Conservation (phyloP, 2,113 vertebrate species). For the Anhinga rufa region DNA sequence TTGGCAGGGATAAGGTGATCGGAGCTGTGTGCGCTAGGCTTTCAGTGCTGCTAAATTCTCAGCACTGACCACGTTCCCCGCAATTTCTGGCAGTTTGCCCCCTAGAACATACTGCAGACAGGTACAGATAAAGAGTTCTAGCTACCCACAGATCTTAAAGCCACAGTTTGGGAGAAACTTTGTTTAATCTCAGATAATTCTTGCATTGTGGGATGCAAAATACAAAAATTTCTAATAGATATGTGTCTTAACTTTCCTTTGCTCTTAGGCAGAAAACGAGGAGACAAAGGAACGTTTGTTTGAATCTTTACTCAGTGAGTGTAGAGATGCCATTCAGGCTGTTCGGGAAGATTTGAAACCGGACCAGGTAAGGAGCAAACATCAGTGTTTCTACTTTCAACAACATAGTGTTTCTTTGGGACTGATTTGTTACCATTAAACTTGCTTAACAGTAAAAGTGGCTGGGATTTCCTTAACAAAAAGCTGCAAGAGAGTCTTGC, state of each 20-base stretch:
- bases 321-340: slow-evolving; percentile 95
- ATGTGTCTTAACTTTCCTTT: neutral
- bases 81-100: neutral
- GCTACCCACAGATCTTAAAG: neutral
- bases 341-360: slow-evolving; percentile 91
- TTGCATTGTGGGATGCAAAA: neutral
- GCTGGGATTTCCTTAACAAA: neutral
- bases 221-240: neutral
- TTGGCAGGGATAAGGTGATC: neutral
- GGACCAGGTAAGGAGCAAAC: slow-evolving; percentile 79
- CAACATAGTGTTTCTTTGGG: rapidly evolving
- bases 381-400: neutral
- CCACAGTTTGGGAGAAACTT: neutral
- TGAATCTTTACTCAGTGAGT: slow-evolving; percentile 93
- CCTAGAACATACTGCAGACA: neutral
- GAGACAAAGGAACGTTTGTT: slow-evolving; percentile 97
- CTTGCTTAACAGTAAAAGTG: neutral
- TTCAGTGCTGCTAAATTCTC: neutral
- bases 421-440: neutral
- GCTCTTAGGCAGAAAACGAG: slow-evolving; percentile 84
- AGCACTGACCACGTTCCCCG: rapidly evolving
- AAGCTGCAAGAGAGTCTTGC: neutral
- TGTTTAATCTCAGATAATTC: neutral
- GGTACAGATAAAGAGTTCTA: neutral
- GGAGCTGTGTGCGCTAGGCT: neutral